These are phyloP conservation scores for Trichonephila clavipes DNA, from an alignment of 1,140 invertebrate genomes.

Conservation along the genomic window DNA sequence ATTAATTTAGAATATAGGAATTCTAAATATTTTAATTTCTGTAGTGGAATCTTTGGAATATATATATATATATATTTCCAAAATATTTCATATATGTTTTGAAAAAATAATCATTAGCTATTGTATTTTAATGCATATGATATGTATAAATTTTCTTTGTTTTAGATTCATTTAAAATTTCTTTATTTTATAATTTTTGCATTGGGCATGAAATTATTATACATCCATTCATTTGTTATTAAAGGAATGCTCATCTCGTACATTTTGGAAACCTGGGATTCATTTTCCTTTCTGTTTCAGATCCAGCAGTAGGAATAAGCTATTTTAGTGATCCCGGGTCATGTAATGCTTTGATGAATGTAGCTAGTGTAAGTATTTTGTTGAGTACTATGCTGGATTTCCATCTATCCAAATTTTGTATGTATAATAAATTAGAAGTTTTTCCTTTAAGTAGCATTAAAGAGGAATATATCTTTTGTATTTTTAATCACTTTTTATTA, in stretches of 20 bases:
- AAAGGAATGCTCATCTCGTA: background rate
- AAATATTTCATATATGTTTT: no score
- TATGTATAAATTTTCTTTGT: background rate
- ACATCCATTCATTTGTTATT: background rate
- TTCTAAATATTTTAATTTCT: no score
- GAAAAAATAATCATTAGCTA: no score
- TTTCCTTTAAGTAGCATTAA: no score
- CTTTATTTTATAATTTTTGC: background rate
- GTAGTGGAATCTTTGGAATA: no score
- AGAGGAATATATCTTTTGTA: no score
- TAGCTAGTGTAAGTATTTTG: slow-evolving; percentile 61
- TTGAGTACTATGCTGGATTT: background rate
- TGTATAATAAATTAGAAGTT: background rate
- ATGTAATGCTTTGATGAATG: slow-evolving; percentile 72
- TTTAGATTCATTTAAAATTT: background rate
- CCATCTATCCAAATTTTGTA: background rate
- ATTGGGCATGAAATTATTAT: background rate
- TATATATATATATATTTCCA: no score
- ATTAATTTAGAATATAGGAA: no score
- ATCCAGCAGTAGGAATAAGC: slow-evolving; percentile 60
- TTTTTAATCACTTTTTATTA: no score
- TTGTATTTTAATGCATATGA: background rate
- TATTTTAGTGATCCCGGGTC: slow-evolving; percentile 74
- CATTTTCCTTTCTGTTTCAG: background rate
- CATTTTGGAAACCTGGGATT: background rate